These are phyloP conservation scores for Luffia ferchaultella DNA, from an alignment of 2,888 invertebrate genomes.

Conservation along the genomic window DNA sequence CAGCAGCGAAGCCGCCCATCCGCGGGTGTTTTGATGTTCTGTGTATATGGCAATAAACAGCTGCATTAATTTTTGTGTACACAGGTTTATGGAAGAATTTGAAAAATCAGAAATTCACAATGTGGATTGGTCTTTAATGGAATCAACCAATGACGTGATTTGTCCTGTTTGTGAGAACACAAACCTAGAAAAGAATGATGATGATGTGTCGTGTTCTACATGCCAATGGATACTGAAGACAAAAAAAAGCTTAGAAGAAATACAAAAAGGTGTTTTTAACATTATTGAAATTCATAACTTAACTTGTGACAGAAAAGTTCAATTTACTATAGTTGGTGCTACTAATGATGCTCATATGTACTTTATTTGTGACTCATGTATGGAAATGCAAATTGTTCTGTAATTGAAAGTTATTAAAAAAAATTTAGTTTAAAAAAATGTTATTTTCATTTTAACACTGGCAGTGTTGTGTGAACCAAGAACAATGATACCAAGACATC, in stretches of 20 bases:
- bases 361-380: constrained; percentile 42
- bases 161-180: constrained; percentile 61
- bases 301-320: constrained; percentile 28
- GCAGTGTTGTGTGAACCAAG: background rate
- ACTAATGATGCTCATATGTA: constrained; percentile 38
- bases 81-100: constrained; percentile 48
- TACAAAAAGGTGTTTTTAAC: constrained; percentile 29
- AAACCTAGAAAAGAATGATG: constrained; percentile 27
- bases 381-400: constrained; percentile 36
- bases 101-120: constrained; percentile 41
- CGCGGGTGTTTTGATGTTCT: too few species aligned
- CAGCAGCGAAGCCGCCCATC: too few species aligned
- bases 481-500: background rate
- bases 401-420: too few species aligned
- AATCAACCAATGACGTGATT: constrained; percentile 42
- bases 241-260: constrained; percentile 26
- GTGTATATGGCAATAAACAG: too few species aligned
- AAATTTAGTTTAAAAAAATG: too few species aligned
- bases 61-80: background rate
- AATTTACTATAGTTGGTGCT: constrained; percentile 37
- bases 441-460: too few species aligned
- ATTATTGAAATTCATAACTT: constrained; percentile 35
- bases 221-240: constrained; percentile 41
- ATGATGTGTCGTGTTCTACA: constrained; percentile 27
- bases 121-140: constrained; percentile 43